These are phyloP conservation scores for Buphagus erythrorhynchus DNA, from an alignment of 2,797 vertebrate species.

Conservation along the genomic window DNA sequence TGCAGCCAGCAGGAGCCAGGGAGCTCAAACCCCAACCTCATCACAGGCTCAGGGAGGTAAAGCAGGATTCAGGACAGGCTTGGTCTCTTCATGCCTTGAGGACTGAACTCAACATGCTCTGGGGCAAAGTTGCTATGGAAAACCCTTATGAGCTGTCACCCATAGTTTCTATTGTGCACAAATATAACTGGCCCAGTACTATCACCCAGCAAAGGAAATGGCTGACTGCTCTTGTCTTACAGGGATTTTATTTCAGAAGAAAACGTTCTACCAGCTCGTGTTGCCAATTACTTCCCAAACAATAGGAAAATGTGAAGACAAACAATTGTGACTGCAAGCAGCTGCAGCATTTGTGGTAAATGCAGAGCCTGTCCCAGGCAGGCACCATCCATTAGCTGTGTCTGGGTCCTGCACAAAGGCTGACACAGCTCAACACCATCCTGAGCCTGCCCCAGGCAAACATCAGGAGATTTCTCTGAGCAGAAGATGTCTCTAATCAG, in stretches of 20 bases:
- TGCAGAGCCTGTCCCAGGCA: neutral
- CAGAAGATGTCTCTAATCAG: neutral
- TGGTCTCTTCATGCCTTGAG: neutral
- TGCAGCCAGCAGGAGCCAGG: neutral
- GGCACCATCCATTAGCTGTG: neutral
- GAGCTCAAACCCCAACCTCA: accelerated
- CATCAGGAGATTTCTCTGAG: neutral
- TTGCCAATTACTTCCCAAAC: neutral
- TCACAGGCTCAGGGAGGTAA: neutral
- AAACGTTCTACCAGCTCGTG: neutral
- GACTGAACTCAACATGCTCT: neutral
- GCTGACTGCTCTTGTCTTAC: neutral
- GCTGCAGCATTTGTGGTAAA: neutral
- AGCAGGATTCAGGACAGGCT: neutral
- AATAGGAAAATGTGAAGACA: neutral
- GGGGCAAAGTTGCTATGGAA: neutral
- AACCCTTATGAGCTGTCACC: neutral
- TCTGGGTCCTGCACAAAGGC: neutral
- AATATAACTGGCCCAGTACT: neutral
- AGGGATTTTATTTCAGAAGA: neutral
- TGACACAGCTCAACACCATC: neutral
- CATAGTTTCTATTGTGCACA: accelerated
- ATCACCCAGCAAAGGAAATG: neutral
- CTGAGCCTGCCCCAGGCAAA: neutral
- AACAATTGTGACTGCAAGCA: accelerated